These are phyloP conservation scores for Bombus turneri DNA, from an alignment of 1,140 invertebrate genomes.

Conservation along the genomic window DNA sequence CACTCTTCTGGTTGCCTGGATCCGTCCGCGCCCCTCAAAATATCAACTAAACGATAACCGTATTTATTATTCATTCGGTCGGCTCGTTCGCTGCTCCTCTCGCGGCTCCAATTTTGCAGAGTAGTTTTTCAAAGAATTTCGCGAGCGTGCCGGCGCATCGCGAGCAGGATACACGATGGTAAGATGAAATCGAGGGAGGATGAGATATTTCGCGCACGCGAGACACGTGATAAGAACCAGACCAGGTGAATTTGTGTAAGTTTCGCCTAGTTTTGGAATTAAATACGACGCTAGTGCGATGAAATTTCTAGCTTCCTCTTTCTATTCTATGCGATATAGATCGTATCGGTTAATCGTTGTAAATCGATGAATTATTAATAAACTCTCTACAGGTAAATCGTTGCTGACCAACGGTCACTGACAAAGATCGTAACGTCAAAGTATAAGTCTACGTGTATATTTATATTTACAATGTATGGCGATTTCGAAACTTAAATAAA, in stretches of 20 bases:
- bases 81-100: slow-evolving; percentile 66
- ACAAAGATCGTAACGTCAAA: too few relatives aligned
- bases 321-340: not conserved
- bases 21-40: slow-evolving; percentile 72
- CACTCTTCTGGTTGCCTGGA: slow-evolving; percentile 37
- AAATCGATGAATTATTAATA: too few relatives aligned
- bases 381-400: too few relatives aligned
- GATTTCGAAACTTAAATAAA: too few relatives aligned
- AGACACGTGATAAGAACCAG: not conserved
- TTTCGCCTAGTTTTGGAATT: not conserved
- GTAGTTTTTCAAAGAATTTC: slow-evolving; percentile 80
- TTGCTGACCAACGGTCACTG: too few relatives aligned
- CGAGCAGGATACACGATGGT: not conserved
- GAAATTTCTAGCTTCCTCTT: not conserved
- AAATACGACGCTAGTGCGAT: not conserved
- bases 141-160: slow-evolving; percentile 55
- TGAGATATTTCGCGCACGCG: slow-evolving; percentile 17
- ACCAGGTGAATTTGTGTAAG: not conserved
- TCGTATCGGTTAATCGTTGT: too few relatives aligned
- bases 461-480: too few relatives aligned
- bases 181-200: slow-evolving; percentile 17
- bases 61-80: slow-evolving; percentile 81
- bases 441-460: too few relatives aligned
- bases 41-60: slow-evolving; percentile 82
- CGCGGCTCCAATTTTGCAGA: slow-evolving; percentile 77